Conservation (phyloP, 2,113 vertebrate genomes). For the Martes martes region DNA sequence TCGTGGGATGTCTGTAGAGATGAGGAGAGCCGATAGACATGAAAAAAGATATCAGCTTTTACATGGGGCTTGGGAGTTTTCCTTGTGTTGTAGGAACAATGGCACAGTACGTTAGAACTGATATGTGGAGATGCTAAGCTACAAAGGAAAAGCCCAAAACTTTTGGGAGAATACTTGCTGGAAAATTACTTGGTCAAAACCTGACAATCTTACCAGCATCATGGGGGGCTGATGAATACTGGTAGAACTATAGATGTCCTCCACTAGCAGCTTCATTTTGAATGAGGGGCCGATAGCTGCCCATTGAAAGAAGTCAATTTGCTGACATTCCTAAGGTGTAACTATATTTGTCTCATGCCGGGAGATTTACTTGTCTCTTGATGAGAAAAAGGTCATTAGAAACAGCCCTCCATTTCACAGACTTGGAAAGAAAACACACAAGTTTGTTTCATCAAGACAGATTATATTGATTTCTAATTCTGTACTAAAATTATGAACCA, state of each 20-base stretch:
- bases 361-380: not conserved
- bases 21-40: not conserved
- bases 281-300: not conserved
- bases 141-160: not conserved
- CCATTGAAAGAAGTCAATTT: not conserved
- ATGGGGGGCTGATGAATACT: not conserved
- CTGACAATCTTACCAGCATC: not conserved
- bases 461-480: not conserved
- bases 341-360: not conserved
- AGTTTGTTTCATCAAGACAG: not conserved
- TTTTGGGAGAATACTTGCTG: not conserved
- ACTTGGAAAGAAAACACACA: not conserved
- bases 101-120: not conserved
- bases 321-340: not conserved
- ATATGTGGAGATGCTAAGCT: not conserved
- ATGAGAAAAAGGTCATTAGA: constrained; percentile 30
- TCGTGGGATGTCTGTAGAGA: not conserved
- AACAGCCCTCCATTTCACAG: not conserved
- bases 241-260: not conserved
- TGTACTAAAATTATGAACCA: not conserved
- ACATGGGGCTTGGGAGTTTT: not conserved
- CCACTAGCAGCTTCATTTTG: not conserved
- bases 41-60: not conserved
- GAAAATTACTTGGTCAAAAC: not conserved
- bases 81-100: not conserved